These are phyloP conservation scores for Cryptotis parvus DNA, from an alignment of 2,113 vertebrate species.

Conservation along the genomic window DNA sequence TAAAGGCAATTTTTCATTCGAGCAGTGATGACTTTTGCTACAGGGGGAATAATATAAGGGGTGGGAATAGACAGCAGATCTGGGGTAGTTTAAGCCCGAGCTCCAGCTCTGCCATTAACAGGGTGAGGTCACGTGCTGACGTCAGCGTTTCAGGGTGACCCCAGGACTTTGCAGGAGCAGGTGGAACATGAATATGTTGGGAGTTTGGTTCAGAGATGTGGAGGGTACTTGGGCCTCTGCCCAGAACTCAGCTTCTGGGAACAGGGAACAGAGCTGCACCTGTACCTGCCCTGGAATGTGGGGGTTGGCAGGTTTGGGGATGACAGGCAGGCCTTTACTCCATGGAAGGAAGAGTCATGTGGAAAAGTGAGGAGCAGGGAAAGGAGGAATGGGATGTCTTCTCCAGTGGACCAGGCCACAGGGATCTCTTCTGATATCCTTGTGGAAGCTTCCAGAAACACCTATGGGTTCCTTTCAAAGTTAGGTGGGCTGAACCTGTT, in stretches of 20 bases:
- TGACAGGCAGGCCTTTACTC: neutral
- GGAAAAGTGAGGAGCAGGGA: no score
- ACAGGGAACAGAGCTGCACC: fast-evolving
- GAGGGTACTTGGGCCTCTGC: neutral
- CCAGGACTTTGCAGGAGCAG: neutral
- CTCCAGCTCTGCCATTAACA: fast-evolving
- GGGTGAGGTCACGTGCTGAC: fast-evolving
- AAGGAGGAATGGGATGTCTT: fast-evolving
- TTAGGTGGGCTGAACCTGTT: neutral
- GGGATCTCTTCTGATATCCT: neutral
- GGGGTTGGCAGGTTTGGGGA: fast-evolving
- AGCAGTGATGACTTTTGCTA: neutral
- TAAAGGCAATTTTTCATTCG: neutral
- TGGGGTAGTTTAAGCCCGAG: no score
- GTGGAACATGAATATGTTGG: fast-evolving
- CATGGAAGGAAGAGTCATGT: neutral
- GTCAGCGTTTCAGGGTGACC: neutral
- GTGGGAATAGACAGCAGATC: no score
- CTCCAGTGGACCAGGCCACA: no score
- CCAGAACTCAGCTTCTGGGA: neutral
- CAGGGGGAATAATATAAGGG: neutral
- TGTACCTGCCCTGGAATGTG: neutral
- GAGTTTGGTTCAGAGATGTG: neutral
- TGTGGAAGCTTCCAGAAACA: neutral
- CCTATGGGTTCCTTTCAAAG: neutral